Evolutionary conservation across 1,140 invertebrate species (phyloP).

Genomic region (Aphis craccivora): DNA sequence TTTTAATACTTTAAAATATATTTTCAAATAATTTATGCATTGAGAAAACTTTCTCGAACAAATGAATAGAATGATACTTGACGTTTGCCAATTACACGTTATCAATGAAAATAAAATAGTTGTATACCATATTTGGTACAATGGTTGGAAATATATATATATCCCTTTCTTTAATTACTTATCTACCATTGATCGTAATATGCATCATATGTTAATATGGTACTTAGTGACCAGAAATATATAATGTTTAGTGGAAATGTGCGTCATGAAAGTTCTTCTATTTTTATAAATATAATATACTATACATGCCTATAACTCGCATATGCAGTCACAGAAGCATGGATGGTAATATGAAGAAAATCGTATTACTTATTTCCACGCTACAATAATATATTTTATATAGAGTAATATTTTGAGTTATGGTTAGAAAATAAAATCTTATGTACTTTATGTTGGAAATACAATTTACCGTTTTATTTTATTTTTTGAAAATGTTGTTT

Average conservation of each 20-base stretch:
- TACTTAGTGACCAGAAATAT: background rate
- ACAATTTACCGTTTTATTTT: background rate
- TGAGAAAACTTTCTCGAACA: background rate
- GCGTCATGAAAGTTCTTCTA: background rate
- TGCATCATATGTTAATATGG: background rate
- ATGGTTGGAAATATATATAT: background rate
- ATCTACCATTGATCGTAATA: background rate
- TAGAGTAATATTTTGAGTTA: background rate
- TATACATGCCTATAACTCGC: background rate
- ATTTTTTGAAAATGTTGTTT: background rate
- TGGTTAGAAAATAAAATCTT: background rate
- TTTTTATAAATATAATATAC: background rate
- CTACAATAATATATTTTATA: background rate
- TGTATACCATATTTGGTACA: background rate
- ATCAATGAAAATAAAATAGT: no score
- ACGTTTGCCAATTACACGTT: background rate
- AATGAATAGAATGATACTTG: background rate
- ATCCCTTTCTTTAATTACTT: background rate
- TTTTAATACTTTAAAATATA: background rate
- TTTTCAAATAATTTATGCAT: background rate
- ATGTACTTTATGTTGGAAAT: background rate
- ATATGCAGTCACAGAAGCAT: background rate
- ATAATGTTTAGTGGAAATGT: background rate
- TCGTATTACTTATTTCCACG: background rate
- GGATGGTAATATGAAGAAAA: background rate